Evolutionary conservation across 1,140 invertebrate genomes (phyloP).

Genomic region (Apis dorsata): DNA sequence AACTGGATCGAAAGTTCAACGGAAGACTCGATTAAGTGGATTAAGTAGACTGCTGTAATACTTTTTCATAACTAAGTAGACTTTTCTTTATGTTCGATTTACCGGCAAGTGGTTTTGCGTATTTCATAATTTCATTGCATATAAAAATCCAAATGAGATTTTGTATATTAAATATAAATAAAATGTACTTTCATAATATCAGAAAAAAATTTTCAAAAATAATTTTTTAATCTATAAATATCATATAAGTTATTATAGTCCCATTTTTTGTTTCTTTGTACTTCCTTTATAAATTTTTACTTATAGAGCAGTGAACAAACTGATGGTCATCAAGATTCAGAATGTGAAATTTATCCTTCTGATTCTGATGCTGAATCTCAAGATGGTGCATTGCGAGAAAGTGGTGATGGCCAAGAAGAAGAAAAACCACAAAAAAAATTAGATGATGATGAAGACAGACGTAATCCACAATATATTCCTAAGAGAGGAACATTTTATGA

Average conservation of each 20-base stretch:
- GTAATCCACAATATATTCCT: constrained; percentile 98
- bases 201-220: background rate
- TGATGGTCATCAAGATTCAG: constrained; percentile 78
- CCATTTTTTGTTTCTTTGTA: background rate
- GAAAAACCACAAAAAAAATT: constrained; percentile 84
- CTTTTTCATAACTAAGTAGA: constrained; percentile 13
- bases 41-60: constrained; percentile 48
- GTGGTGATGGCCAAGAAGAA: constrained; percentile 83
- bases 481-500: constrained; percentile 98
- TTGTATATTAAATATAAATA: no score
- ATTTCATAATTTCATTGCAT: background rate
- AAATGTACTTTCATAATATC: background rate
- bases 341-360: constrained; percentile 79
- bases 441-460: constrained; percentile 95
- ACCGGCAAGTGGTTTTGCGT: constrained; percentile 5
- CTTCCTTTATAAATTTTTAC: constrained; percentile 1
- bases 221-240: background rate
- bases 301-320: constrained; percentile 78
- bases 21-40: constrained; percentile 31
- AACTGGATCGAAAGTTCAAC: constrained; percentile 27
- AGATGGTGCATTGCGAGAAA: constrained; percentile 78
- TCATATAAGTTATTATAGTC: constrained; percentile 7
- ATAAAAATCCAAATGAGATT: background rate
- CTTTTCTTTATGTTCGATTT: constrained; percentile 15
- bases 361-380: constrained; percentile 77